These are phyloP conservation scores for Vollenhovia emeryi DNA, from an alignment of 1,140 invertebrate species.

Conservation along the genomic window DNA sequence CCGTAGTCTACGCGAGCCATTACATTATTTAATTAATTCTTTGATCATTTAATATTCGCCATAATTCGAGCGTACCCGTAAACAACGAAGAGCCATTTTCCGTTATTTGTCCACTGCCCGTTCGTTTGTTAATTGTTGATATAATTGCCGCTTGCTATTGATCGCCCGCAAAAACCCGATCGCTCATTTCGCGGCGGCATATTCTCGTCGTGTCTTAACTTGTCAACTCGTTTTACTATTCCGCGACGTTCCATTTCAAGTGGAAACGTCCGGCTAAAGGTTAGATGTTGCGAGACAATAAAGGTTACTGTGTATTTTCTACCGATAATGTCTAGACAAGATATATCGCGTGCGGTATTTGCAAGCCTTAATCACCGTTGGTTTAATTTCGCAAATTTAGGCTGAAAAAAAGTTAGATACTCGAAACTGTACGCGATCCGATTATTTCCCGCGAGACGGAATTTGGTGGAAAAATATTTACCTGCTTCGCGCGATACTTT, in stretches of 20 bases:
- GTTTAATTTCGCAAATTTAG: conserved; percentile 15
- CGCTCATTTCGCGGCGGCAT: not conserved
- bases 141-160: not conserved
- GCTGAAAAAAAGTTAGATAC: not conserved
- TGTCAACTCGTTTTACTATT: conserved; percentile 21
- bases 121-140: not conserved
- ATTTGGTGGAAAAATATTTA: conserved; percentile 40
- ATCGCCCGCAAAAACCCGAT: conserved; percentile 1
- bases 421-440: conserved; percentile 5
- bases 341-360: conserved; percentile 6
- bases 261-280: conserved; percentile 31
- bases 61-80: not conserved
- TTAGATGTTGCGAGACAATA: conserved; percentile 37
- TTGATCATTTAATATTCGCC: not conserved
- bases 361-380: not conserved
- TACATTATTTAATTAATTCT: not conserved
- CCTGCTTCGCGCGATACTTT: conserved; percentile 3
- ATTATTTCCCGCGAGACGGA: not conserved
- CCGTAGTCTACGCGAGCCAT: not conserved
- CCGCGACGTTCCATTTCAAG: not conserved
- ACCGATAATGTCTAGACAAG: not conserved
- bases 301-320: conserved; percentile 36
- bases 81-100: not conserved
- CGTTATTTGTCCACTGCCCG: not conserved
- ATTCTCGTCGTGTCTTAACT: conserved; percentile 13